phyloP scores from a whole-genome alignment of 2,888 invertebrate genomes.

The Phrixothrix hirtus region DNA sequence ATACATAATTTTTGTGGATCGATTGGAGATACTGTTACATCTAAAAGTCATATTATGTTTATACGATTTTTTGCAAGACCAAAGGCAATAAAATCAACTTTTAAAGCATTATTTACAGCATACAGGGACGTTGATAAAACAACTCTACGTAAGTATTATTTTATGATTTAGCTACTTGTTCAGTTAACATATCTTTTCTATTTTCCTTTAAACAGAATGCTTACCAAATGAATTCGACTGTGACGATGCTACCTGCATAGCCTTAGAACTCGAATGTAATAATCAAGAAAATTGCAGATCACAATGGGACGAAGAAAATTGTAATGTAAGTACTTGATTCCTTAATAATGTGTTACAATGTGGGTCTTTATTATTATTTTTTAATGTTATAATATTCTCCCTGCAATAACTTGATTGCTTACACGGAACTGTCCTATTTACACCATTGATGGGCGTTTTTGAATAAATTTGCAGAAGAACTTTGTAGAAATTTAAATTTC shows the following conservation, averaged over 20 bases:
- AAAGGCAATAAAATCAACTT: constrained; percentile 62
- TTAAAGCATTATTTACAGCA: constrained; percentile 76
- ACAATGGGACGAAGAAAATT: constrained; percentile 76
- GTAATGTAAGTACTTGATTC: constrained; percentile 53
- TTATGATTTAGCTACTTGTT: neutral
- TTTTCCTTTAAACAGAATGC: too few relatives aligned
- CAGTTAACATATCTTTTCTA: constrained; percentile 9
- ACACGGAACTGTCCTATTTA: too few relatives aligned
- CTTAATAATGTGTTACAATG: neutral
- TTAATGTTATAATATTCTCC: too few relatives aligned
- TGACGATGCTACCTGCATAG: constrained; percentile 86
- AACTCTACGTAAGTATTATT: constrained; percentile 11
- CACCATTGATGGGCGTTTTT: too few relatives aligned
- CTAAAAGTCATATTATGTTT: constrained; percentile 70
- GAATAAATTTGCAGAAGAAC: too few relatives aligned
- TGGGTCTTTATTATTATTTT: too few relatives aligned
- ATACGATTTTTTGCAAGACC: constrained; percentile 73
- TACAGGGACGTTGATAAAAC: constrained; percentile 65
- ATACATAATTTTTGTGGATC: constrained; percentile 81
- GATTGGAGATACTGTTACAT: constrained; percentile 75
- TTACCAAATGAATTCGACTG: constrained; percentile 74
- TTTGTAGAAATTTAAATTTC: too few relatives aligned
- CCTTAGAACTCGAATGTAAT: constrained; percentile 70
- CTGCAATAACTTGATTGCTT: too few relatives aligned
- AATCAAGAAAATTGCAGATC: constrained; percentile 77